phyloP scores from a whole-genome alignment of 2,888 invertebrate genomes.

The Laspeyria flexula region DNA sequence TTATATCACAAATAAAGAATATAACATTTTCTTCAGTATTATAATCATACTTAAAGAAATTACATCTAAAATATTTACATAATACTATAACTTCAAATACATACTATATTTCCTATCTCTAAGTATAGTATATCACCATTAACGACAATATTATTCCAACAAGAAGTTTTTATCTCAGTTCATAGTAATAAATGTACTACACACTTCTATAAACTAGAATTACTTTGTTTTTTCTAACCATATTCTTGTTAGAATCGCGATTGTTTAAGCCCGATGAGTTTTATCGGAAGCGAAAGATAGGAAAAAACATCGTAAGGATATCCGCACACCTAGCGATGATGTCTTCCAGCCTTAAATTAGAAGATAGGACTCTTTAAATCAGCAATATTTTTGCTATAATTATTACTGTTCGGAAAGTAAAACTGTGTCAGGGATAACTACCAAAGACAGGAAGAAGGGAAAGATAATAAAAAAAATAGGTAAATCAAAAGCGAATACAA shows the following conservation, averaged over 20 bases:
- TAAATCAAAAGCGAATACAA: no score
- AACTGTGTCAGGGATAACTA: no score
- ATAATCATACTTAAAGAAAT: no score
- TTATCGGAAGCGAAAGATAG: conserved; percentile 20
- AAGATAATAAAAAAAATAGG: no score
- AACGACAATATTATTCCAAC: conserved; percentile 1
- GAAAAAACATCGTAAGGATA: conserved; percentile 47
- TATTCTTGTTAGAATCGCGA: conserved; percentile 9
- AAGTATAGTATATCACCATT: background rate
- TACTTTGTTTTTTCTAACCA: conserved; percentile 29
- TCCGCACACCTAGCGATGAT: conserved; percentile 22
- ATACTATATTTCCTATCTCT: background rate
- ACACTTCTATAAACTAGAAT: conserved; percentile 21
- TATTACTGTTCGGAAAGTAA: no score
- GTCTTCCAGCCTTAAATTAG: conserved; percentile 12
- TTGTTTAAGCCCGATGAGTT: conserved; percentile 22
- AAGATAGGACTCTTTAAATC: conserved; percentile 11
- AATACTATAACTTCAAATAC: no score
- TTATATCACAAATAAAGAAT: no score
- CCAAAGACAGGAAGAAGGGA: no score
- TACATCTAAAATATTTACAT: no score
- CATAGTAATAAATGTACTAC: conserved; percentile 5
- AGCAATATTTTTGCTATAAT: no score
- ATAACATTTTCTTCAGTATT: no score
- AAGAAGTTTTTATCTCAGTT: conserved; percentile 7